Percentiles rank a stretch among this genome's conserved stretches.
Evolutionary conservation across 2,888 invertebrate species (phyloP).

Genomic region (Platycheirus albimanus): DNA sequence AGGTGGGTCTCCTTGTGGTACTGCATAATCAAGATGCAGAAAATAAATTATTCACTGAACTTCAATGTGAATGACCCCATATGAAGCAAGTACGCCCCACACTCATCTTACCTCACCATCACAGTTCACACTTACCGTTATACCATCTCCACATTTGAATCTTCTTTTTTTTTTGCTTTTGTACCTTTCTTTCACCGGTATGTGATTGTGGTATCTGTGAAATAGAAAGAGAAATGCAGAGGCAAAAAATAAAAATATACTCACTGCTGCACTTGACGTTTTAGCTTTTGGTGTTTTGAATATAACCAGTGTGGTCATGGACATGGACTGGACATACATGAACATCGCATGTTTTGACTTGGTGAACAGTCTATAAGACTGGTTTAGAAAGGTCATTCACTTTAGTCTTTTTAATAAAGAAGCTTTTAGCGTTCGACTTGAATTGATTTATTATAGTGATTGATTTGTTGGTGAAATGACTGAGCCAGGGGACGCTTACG

Average conservation of each 20-base stretch:
- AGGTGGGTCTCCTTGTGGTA: conserved; percentile 50
- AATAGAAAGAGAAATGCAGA: conserved; percentile 3
- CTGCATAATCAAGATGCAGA: conserved; percentile 36
- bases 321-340: too few species aligned
- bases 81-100: neutral
- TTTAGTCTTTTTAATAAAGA: conserved; percentile 1
- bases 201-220: conserved; percentile 1
- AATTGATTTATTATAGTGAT: conserved; percentile 8
- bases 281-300: conserved; percentile 54
- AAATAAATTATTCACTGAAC: conserved; percentile 50
- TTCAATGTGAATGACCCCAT: conserved; percentile 63
- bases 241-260: conserved; percentile 1
- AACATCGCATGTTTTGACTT: conserved; percentile 5
- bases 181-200: conserved; percentile 38
- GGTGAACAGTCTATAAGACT: conserved; percentile 14
- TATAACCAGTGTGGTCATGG: conserved; percentile 43
- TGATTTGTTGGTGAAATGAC: neutral
- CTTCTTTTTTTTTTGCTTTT: conserved; percentile 26
- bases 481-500: too few species aligned
- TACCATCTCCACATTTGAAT: neutral
- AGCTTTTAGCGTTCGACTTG: conserved; percentile 28
- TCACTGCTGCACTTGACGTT: conserved; percentile 53
- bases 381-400: conserved; percentile 60
- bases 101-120: neutral
- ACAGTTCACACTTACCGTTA: too few species aligned